Conservation (phyloP, 2,888 invertebrate species). For the Unio delphinus region DNA sequence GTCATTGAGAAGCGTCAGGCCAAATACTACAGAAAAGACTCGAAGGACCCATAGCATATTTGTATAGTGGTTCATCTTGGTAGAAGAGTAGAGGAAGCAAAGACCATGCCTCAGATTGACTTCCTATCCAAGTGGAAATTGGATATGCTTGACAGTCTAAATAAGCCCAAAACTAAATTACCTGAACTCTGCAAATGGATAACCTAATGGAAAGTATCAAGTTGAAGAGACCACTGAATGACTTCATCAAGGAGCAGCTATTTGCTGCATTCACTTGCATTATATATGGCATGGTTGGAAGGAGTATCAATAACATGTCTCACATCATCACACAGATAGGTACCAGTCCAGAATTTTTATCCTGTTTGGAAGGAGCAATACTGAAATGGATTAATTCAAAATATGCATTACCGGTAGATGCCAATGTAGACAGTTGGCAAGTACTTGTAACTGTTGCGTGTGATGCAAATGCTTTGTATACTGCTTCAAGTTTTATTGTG, state of each 20-base stretch:
- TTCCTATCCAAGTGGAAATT: conserved; percentile 40
- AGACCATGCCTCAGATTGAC: conserved; percentile 28
- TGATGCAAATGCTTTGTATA: conserved; percentile 19
- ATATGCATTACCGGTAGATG: neutral
- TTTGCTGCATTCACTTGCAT: conserved; percentile 44
- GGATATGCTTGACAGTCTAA: conserved; percentile 31
- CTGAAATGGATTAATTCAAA: conserved; percentile 1
- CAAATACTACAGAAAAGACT: conserved; percentile 2
- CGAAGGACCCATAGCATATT: conserved; percentile 10
- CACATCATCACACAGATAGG: conserved; percentile 6
- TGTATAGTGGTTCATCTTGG: conserved; percentile 24
- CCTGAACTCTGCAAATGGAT: conserved; percentile 10
- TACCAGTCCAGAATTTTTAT: conserved; percentile 1
- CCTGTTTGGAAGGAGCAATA: conserved; percentile 7
- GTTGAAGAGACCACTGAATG: conserved; percentile 15
- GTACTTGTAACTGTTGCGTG: conserved; percentile 31
- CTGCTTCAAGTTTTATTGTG: conserved; percentile 18
- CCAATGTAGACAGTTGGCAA: conserved; percentile 21
- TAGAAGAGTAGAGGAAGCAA: conserved; percentile 8
- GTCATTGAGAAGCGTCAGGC: conserved; percentile 24
- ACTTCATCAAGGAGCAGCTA: conserved; percentile 27
- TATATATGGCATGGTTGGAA: conserved; percentile 19
- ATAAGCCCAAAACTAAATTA: conserved; percentile 16
- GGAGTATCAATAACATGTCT: conserved; percentile 25
- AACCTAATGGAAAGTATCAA: conserved; percentile 20